Percentiles rank a stretch among this genome's conserved stretches.
Conservation (phyloP, 2,113 vertebrate genomes). For the Baryphthengus martii region DNA sequence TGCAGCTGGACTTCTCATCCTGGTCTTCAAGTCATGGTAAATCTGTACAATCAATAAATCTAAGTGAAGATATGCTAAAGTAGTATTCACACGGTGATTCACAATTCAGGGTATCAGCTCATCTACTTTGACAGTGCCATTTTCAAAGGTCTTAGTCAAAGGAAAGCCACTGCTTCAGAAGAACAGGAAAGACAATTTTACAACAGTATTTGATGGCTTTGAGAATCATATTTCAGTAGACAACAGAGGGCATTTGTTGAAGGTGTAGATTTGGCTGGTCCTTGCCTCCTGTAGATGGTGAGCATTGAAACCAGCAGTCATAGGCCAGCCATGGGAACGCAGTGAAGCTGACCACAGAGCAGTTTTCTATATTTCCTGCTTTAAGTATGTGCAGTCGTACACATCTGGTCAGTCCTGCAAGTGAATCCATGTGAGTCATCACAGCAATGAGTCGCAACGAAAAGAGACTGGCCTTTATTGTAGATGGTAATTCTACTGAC, state of each 20-base stretch:
- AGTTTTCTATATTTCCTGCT: neutral
- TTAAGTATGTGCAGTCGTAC: neutral
- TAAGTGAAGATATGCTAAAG: neutral
- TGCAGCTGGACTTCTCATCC: neutral
- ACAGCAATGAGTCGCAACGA: neutral
- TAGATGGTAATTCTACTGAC: neutral
- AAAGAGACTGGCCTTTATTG: neutral
- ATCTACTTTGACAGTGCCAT: neutral
- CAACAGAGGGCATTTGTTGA: neutral
- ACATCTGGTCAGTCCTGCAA: neutral
- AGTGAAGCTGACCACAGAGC: neutral
- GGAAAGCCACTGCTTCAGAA: neutral
- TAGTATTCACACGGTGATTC: neutral
- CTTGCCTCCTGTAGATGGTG: neutral
- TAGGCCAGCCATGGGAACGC: rapidly evolving
- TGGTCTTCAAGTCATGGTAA: neutral
- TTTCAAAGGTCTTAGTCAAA: neutral
- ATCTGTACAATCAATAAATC: neutral
- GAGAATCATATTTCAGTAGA: neutral
- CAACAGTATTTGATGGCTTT: neutral
- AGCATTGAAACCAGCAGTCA: neutral
- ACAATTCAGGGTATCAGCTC: neutral
- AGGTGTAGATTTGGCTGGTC: neutral
- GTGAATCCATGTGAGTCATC: neutral
- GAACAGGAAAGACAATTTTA: neutral